Base-by-base conservation (phyloP, 1,140 invertebrate genomes). In the Cydia amplana region DNA sequence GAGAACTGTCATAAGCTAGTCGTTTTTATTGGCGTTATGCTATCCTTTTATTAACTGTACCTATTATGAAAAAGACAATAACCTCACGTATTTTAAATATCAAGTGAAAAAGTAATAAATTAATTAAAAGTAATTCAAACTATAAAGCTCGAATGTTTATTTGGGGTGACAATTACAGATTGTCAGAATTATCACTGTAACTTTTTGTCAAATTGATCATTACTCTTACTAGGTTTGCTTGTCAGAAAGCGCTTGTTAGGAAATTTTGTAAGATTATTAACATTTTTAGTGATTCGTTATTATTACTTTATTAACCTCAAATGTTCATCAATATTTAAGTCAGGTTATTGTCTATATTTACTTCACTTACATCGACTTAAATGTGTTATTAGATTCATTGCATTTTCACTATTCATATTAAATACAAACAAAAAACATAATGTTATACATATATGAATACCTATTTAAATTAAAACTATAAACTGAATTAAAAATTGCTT, bases 11-110 rank as follows among this genome's bases (percentile, higher is more conserved):
- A 65, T 65, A 65, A 65, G 64, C 64, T 36, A 65, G 1, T 60
- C 4, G 5, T n/a, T 28, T 65, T 65, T 65, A 65, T 32, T 65
- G 25, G 14, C 64, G 18, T 65, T 64, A 28, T 36, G 64, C 64
- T 65, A 36, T 36, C 55, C 55, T 60, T 60, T 60, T 60, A 20
- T 60, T 60, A 60, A 23, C 55, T 60, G 20, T 60, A 60, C 55
- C 55, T 60, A 60, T 55, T 18, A 55, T 6, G 12, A 18, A 60
- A 60, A 23, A 23, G 55, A 60, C 55, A 60, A 60, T 60, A 60
- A 60, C 20, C 55, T 60, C n/a, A 55, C n/a, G 6, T 7, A 7
- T 18, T n/a, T 55, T 4, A 55, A 9, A 55, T 55, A 55, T 55
- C 2, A 1, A 20, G 51, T 55, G n/a, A 14, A 46, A 46, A 46